Evolutionary conservation across 2,888 invertebrate species (phyloP).

Genomic region (Pheosia tremula): DNA sequence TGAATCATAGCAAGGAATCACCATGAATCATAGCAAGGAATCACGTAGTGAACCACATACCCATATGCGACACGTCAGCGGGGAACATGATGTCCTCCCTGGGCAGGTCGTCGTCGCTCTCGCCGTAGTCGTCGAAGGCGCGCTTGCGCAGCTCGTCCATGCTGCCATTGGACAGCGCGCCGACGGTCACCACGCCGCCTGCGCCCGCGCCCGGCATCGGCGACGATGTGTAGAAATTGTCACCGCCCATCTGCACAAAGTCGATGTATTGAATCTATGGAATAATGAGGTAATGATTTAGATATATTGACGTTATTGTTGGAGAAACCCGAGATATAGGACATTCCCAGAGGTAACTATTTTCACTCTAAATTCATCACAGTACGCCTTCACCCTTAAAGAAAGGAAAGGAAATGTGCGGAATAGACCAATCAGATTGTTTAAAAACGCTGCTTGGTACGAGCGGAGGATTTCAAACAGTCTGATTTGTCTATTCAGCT

Average conservation of each 20-base stretch:
- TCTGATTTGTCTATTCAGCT: no score
- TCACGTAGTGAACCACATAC: slow-evolving; percentile 49
- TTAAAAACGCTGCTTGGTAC: no score
- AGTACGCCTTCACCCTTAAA: no score
- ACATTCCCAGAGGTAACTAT: no score
- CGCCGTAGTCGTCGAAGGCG: slow-evolving; percentile 91
- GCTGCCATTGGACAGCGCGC: slow-evolving; percentile 86
- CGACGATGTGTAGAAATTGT: slow-evolving; percentile 78
- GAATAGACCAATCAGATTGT: no score
- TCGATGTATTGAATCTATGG: slow-evolving; percentile 4
- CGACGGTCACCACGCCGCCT: slow-evolving; percentile 71
- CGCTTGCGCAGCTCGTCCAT: slow-evolving; percentile 85
- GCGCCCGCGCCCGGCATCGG: slow-evolving; percentile 68
- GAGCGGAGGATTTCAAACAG: no score
- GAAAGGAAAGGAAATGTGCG: no score
- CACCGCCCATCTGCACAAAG: slow-evolving; percentile 60
- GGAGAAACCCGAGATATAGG: no score
- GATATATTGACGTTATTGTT: not conserved
- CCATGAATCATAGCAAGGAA: no score
- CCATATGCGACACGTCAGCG: slow-evolving; percentile 86
- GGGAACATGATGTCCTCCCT: slow-evolving; percentile 94
- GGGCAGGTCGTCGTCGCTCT: slow-evolving; percentile 95
- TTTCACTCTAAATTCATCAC: no score
- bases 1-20: no score
- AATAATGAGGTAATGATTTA: not conserved